Evolutionary conservation across 2,888 invertebrate genomes (phyloP).

Genomic region (Ceratothoa steindachneri): DNA sequence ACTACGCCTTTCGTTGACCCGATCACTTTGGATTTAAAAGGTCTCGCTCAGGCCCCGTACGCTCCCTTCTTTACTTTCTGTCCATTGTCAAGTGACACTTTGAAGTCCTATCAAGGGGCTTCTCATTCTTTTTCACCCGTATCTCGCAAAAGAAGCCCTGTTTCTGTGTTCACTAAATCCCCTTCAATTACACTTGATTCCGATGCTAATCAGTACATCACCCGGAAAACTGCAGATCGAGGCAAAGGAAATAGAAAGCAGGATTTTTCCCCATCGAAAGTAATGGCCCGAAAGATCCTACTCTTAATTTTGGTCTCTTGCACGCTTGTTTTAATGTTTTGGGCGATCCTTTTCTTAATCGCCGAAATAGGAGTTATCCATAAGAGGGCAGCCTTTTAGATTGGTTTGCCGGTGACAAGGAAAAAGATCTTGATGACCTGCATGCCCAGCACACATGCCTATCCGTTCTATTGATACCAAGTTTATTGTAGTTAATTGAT

Average conservation of each 20-base stretch:
- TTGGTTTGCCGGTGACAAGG: not conserved
- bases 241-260: too few relatives aligned
- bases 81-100: not conserved
- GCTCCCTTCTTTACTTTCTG: not conserved
- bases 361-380: not conserved
- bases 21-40: not conserved
- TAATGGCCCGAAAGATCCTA: not conserved
- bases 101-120: not conserved
- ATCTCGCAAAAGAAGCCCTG: not conserved
- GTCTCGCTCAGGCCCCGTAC: not conserved
- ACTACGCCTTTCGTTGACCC: too few relatives aligned
- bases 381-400: not conserved
- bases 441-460: too few relatives aligned
- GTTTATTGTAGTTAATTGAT: too few relatives aligned
- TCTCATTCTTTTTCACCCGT: not conserved
- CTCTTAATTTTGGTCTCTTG: not conserved
- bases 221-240: not conserved
- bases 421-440: too few relatives aligned
- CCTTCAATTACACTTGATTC: not conserved
- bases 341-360: not conserved
- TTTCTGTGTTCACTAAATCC: not conserved
- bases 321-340: not conserved
- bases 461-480: too few relatives aligned
- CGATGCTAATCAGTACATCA: not conserved
- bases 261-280: not conserved